These are phyloP conservation scores for Pogona vitticeps DNA, from an alignment of 2,113 vertebrate species.

Conservation along the genomic window DNA sequence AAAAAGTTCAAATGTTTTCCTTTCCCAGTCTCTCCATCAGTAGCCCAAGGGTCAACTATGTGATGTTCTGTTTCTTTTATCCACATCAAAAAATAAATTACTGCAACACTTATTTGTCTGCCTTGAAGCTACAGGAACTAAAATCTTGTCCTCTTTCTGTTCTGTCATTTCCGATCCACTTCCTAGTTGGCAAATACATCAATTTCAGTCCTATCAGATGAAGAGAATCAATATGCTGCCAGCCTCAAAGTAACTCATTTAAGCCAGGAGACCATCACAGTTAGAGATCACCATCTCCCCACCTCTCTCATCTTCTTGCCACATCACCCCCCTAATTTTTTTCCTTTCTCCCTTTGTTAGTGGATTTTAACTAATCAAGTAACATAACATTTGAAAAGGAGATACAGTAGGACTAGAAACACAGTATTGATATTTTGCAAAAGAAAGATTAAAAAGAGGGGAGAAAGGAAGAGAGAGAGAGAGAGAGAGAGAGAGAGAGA, in stretches of 20 bases:
- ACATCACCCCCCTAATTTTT: background rate
- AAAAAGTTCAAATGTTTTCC: conserved; percentile 55
- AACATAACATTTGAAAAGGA: too few species aligned
- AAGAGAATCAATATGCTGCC: conserved; percentile 69
- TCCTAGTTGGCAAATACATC: conserved; percentile 52
- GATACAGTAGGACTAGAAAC: too few species aligned
- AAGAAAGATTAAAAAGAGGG: too few species aligned
- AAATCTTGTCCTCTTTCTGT: conserved; percentile 38
- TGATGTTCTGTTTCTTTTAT: conserved; percentile 49
- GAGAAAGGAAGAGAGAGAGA: too few species aligned
- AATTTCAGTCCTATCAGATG: conserved; percentile 63
- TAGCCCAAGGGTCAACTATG: conserved; percentile 36
- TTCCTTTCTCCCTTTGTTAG: too few species aligned
- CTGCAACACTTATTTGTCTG: conserved; percentile 46
- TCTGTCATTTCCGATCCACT: conserved; percentile 52
- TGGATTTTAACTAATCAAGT: too few species aligned
- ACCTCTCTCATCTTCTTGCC: conserved; percentile 40
- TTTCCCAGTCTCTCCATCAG: conserved; percentile 27
- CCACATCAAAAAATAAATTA: conserved; percentile 52
- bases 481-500: too few species aligned
- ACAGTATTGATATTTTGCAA: too few species aligned
- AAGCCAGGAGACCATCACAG: conserved; percentile 65
- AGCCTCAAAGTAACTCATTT: conserved; percentile 57
- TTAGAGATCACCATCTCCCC: conserved; percentile 55
- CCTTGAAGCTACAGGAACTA: conserved; percentile 50